Evolutionary conservation across 1,140 invertebrate species (phyloP).

Genomic region (Macrosteles quadrilineatus): DNA sequence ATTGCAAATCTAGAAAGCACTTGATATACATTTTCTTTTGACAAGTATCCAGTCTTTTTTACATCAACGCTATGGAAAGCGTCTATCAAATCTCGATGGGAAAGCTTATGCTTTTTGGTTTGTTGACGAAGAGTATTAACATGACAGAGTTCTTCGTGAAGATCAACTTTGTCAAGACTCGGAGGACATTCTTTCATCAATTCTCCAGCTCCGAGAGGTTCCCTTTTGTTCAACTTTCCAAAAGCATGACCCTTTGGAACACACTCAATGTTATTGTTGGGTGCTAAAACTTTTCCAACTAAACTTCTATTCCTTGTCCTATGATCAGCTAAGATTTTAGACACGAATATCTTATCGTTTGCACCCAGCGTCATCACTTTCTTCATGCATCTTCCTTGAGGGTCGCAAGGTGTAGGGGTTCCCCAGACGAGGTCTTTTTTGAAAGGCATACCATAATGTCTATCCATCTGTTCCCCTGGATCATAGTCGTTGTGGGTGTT

Average conservation of each 20-base stretch:
- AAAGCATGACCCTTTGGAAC: slow-evolving; percentile 12
- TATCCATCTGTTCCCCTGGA: neutral
- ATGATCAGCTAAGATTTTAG: slow-evolving; percentile 4
- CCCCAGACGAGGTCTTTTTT: neutral
- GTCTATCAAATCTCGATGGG: neutral
- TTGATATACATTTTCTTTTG: neutral
- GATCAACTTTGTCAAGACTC: slow-evolving; percentile 13
- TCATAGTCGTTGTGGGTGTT: slow-evolving; percentile 12
- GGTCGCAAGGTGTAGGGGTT: neutral
- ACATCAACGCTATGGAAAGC: neutral
- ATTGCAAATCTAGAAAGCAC: neutral
- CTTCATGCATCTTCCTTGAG: slow-evolving; percentile 1
- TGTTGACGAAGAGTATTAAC: neutral
- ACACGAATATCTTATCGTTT: neutral
- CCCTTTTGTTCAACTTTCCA: slow-evolving; percentile 1
- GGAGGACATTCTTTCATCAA: neutral
- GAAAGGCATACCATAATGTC: neutral
- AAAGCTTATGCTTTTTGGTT: neutral
- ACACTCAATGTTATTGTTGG: slow-evolving; percentile 9
- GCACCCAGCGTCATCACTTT: neutral
- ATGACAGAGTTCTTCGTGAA: neutral
- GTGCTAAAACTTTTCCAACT: slow-evolving; percentile 1
- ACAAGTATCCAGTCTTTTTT: neutral
- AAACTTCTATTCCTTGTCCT: neutral
- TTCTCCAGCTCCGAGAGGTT: neutral